Percentiles rank a stretch among this genome's conserved stretches.
phyloP scores from a whole-genome alignment of 1,140 invertebrate species.

The Leguminivora glycinivorella region DNA sequence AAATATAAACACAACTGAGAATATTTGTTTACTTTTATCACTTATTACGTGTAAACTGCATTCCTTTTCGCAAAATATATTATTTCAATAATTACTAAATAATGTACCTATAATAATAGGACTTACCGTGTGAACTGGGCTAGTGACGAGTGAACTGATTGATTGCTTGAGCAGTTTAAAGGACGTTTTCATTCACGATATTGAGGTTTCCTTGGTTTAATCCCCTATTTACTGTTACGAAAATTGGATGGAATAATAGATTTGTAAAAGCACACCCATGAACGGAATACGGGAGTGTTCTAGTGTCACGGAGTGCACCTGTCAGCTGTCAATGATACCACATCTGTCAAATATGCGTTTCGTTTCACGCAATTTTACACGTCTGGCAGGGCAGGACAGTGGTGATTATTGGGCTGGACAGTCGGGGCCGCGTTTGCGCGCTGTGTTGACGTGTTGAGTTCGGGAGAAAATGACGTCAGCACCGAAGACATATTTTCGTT shows the following conservation, averaged over 20 bases:
- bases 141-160: background rate
- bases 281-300: conserved; percentile 50
- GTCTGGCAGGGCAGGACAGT: background rate
- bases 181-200: conserved; percentile 19
- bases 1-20: conserved; percentile 35
- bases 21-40: conserved; percentile 20
- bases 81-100: background rate
- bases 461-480: too few species aligned
- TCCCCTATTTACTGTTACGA: conserved; percentile 11
- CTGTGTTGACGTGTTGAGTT: too few species aligned
- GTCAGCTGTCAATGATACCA: conserved; percentile 38
- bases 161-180: conserved; percentile 1
- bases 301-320: conserved; percentile 36
- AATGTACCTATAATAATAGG: background rate
- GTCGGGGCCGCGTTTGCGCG: too few species aligned
- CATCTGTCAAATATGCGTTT: conserved; percentile 37
- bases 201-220: conserved; percentile 30
- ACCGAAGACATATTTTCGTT: too few species aligned
- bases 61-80: conserved; percentile 4
- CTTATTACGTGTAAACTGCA: conserved; percentile 19
- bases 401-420: too few species aligned
- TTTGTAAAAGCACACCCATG: conserved; percentile 49
- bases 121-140: background rate
- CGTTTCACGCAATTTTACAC: conserved; percentile 27
- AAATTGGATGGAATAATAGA: conserved; percentile 32